These are phyloP conservation scores for Tetragonisca angustula DNA, from an alignment of 2,888 invertebrate genomes.

Conservation along the genomic window DNA sequence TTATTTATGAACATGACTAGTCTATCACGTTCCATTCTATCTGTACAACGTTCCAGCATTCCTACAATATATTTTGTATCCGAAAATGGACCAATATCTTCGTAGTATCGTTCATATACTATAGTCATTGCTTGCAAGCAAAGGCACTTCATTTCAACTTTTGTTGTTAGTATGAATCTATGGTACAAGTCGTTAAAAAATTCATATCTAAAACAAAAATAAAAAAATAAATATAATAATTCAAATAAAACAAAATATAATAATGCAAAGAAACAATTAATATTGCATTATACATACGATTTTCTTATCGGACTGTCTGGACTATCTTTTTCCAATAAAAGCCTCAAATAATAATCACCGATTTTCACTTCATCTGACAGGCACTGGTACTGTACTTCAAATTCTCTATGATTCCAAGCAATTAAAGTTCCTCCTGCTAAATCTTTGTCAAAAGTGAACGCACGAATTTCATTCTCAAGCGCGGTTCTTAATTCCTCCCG, in stretches of 20 bases:
- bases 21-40: slow-evolving; percentile 96
- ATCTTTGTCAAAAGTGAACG: slow-evolving; percentile 95
- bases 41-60: slow-evolving; percentile 96
- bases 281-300: slow-evolving; percentile 88
- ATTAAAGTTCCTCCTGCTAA: slow-evolving; percentile 91
- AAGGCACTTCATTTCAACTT: slow-evolving; percentile 98
- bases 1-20: slow-evolving; percentile 96
- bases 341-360: slow-evolving; percentile 98
- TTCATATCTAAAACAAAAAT: slow-evolving; percentile 88
- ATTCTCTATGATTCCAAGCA: slow-evolving; percentile 99
- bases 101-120: slow-evolving; percentile 97
- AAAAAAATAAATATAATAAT: not conserved
- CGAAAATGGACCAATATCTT: slow-evolving; percentile 98
- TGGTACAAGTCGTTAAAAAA: slow-evolving; percentile 99
- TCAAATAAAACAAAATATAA: not conserved
- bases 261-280: not conserved
- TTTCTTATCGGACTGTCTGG: slow-evolving; percentile 94
- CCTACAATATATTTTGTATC: slow-evolving; percentile 98
- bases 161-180: slow-evolving; percentile 96
- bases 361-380: slow-evolving; percentile 98
- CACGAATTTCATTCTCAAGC: slow-evolving; percentile 96
- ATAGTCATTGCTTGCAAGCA: slow-evolving; percentile 99
- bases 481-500: slow-evolving; percentile 97
- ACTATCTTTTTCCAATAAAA: slow-evolving; percentile 95
- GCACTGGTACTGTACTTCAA: slow-evolving; percentile 97